Evolutionary conservation across 2,888 invertebrate species (phyloP).

Genomic region (Spialia ferax): DNA sequence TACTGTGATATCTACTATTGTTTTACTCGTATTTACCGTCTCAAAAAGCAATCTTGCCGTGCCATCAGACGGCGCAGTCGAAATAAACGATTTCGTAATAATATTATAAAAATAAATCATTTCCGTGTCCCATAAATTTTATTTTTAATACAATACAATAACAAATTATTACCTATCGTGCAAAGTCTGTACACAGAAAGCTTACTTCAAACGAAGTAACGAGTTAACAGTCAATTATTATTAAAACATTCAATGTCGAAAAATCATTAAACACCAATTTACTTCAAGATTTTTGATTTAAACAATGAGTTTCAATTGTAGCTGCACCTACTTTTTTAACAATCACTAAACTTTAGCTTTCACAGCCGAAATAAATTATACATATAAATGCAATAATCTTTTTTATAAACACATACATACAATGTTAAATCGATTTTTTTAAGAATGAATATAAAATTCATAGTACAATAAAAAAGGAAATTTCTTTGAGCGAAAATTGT

Average conservation of each 20-base stretch:
- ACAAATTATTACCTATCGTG: background rate
- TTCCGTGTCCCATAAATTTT: background rate
- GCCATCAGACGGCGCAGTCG: no score
- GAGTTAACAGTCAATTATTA: background rate
- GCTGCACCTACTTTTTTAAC: no score
- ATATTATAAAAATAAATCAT: no score
- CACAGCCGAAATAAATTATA: slow-evolving; percentile 27
- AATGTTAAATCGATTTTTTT: background rate
- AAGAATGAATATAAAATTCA: no score
- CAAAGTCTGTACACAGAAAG: background rate
- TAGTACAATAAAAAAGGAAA: background rate
- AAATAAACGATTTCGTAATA: no score
- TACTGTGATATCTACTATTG: no score
- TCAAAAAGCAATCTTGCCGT: no score
- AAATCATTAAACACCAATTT: background rate
- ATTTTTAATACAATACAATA: background rate
- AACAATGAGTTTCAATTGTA: no score
- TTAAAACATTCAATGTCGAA: background rate
- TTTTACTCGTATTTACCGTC: no score
- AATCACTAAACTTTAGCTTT: background rate
- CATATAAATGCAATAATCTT: background rate
- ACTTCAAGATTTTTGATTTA: background rate
- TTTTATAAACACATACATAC: background rate
- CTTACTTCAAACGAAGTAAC: background rate
- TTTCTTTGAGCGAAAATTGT: background rate